These are phyloP conservation scores for Lasioglossum malachurum DNA, from an alignment of 2,888 invertebrate species.

Conservation along the genomic window DNA sequence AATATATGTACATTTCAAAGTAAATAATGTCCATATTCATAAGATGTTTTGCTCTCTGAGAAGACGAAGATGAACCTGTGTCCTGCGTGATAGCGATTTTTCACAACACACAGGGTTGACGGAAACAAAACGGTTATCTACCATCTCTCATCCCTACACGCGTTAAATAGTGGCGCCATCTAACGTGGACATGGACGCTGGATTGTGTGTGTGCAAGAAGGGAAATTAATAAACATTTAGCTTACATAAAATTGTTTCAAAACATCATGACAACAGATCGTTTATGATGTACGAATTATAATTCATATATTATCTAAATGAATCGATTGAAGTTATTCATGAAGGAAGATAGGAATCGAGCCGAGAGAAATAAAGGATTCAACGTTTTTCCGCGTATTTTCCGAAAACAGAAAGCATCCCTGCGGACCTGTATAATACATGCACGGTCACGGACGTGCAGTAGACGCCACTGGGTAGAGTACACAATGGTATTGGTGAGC, in stretches of 20 bases:
- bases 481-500: slow-evolving; percentile 35
- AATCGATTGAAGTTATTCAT: background rate
- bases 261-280: background rate
- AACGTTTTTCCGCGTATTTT: background rate
- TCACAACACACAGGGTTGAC: slow-evolving; percentile 46
- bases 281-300: background rate
- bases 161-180: slow-evolving; percentile 45
- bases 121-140: slow-evolving; percentile 37
- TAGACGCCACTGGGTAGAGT: background rate
- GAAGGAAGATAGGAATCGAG: background rate
- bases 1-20: slow-evolving; percentile 3
- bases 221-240: slow-evolving; percentile 1
- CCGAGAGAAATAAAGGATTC: background rate
- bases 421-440: slow-evolving; percentile 29
- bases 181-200: slow-evolving; percentile 23
- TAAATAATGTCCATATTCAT: background rate
- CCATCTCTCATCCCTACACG: too few species aligned
- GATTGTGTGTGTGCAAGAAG: background rate
- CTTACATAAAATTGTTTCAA: background rate
- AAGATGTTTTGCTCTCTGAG: background rate
- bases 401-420: slow-evolving; percentile 34
- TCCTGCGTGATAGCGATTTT: slow-evolving; percentile 33
- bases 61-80: slow-evolving; percentile 13
- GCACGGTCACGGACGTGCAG: slow-evolving; percentile 26
- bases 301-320: background rate